Percentiles rank a stretch among this genome's conserved stretches.
phyloP scores from a whole-genome alignment of 2,888 invertebrate species.

The Dendrolimus houi region DNA sequence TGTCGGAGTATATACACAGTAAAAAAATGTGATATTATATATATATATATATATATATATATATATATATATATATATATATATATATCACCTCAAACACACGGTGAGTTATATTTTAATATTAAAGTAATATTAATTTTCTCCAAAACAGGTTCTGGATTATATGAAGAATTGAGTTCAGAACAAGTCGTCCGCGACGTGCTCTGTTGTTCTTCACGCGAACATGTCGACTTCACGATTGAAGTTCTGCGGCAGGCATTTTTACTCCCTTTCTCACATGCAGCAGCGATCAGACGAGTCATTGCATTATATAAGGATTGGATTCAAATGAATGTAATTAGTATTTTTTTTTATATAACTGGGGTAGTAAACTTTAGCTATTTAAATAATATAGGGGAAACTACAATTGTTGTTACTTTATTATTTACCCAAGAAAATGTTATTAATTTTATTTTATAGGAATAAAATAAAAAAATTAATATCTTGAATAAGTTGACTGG shows the following conservation, averaged over 20 bases:
- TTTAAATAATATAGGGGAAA: background rate
- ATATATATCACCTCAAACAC: too few species aligned
- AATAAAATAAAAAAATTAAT: too few species aligned
- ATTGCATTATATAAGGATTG: slow-evolving; percentile 96
- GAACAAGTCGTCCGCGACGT: slow-evolving; percentile 89
- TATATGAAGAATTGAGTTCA: slow-evolving; percentile 62
- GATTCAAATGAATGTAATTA: slow-evolving; percentile 88
- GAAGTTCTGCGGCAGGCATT: slow-evolving; percentile 96
- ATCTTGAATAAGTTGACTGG: too few species aligned
- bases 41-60: too few species aligned
- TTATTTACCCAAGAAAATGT: too few species aligned
- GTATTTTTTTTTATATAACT: background rate
- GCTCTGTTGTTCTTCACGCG: slow-evolving; percentile 88
- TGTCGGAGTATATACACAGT: too few species aligned
- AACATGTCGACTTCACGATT: slow-evolving; percentile 95
- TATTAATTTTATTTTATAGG: too few species aligned
- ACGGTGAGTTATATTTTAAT: too few species aligned
- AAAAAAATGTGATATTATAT: too few species aligned
- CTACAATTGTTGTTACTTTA: background rate
- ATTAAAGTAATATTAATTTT: background rate
- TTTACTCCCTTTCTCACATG: slow-evolving; percentile 91
- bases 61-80: too few species aligned
- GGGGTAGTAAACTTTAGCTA: too few species aligned
- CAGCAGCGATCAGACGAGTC: slow-evolving; percentile 90
- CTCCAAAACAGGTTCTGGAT: slow-evolving; percentile 27